phyloP scores from a whole-genome alignment of 2,797 vertebrate genomes.

The Rhinogobio ventralis region DNA sequence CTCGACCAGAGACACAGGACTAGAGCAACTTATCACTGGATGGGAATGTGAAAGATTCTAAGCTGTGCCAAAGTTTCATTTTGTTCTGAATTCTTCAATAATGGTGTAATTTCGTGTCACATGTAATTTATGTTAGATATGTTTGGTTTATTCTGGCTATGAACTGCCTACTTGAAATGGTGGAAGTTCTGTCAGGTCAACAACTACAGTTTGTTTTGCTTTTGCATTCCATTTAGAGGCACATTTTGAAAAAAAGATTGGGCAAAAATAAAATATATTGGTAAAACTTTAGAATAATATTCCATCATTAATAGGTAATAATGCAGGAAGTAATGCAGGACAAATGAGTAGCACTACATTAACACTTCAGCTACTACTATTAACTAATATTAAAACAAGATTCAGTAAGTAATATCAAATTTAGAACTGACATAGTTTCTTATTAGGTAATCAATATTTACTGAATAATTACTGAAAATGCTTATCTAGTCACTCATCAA shows the following conservation, averaged over 20 bases:
- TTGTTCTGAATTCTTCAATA: neutral
- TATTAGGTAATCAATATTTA: too few relatives aligned
- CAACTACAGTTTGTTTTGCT: neutral
- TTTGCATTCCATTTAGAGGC: neutral
- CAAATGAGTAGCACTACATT: too few relatives aligned
- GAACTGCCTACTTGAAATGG: neutral
- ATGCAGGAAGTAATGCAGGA: too few relatives aligned
- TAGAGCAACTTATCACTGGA: conserved; percentile 8
- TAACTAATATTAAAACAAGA: too few relatives aligned
- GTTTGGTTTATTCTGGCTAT: neutral
- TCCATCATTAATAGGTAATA: too few relatives aligned
- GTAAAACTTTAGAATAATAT: too few relatives aligned
- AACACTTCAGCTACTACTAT: too few relatives aligned
- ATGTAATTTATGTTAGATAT: neutral
- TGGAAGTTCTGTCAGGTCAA: neutral
- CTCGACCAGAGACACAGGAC: neutral
- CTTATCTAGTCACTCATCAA: too few relatives aligned
- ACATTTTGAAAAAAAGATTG: neutral
- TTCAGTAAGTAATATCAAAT: too few relatives aligned
- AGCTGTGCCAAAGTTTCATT: neutral
- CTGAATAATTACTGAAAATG: too few relatives aligned
- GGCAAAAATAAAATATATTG: too few relatives aligned
- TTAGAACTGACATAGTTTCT: too few relatives aligned
- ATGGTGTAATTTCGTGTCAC: neutral
- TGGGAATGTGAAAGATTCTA: conserved; percentile 23